Evolutionary conservation across 2,113 vertebrate species (phyloP).

Genomic region (Pica pica): DNA sequence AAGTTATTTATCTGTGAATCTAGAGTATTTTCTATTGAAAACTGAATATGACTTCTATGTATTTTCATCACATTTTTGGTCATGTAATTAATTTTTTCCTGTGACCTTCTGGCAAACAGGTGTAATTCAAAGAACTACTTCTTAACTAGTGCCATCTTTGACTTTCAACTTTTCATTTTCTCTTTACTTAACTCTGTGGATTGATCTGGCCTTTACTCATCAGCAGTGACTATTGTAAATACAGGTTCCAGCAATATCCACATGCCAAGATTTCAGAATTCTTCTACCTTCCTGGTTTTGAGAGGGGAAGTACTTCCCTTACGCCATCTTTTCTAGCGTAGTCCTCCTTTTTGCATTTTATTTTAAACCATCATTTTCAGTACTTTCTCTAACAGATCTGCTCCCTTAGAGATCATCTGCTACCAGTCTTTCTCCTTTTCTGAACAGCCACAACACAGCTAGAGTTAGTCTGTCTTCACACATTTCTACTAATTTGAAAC

Average conservation of each 20-base stretch:
- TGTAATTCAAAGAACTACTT: neutral
- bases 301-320: neutral
- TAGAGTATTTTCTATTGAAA: neutral
- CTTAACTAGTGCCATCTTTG: neutral
- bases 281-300: neutral
- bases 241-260: neutral
- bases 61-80: neutral
- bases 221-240: neutral
- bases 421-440: neutral
- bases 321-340: neutral
- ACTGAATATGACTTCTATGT: neutral
- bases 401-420: neutral
- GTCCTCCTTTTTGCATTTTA: neutral
- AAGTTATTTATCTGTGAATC: neutral
- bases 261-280: neutral
- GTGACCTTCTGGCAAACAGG: neutral
- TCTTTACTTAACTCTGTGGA: neutral
- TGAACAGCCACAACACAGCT: neutral
- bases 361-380: neutral
- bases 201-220: neutral
- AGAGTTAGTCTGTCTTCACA: neutral
- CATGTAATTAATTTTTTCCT: neutral
- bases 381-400: neutral
- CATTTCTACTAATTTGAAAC: neutral
- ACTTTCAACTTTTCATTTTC: neutral